phyloP scores from a whole-genome alignment of 2,888 invertebrate genomes.

The Mesoligia furuncula region DNA sequence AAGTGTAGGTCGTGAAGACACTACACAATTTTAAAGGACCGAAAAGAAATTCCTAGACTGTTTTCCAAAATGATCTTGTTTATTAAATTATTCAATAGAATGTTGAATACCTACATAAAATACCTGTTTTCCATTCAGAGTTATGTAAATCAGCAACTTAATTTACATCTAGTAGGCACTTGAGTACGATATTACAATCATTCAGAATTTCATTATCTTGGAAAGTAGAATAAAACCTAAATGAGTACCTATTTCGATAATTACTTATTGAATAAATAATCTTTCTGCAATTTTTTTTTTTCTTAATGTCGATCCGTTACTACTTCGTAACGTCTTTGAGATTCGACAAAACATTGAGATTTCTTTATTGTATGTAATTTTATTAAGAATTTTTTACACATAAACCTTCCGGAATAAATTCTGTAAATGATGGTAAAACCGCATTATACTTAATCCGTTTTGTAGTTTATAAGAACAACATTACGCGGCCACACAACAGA shows the following conservation, averaged over 20 bases:
- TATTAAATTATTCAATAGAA: not conserved
- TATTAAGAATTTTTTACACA: not conserved
- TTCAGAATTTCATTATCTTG: not conserved
- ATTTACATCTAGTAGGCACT: constrained; percentile 14
- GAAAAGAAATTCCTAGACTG: not conserved
- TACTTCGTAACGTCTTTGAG: not conserved
- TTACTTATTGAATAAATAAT: not conserved
- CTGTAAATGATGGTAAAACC: not conserved
- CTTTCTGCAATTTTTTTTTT: not conserved
- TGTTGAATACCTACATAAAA: constrained; percentile 23
- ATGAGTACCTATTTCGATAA: not conserved
- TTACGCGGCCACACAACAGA: not conserved
- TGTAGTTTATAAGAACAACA: not conserved
- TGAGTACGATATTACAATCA: not conserved
- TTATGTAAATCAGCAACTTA: constrained; percentile 24
- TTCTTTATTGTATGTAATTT: not conserved
- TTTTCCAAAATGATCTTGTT: not conserved
- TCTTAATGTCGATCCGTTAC: not conserved
- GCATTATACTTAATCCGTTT: not conserved
- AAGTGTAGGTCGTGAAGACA: not conserved
- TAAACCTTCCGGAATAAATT: not conserved
- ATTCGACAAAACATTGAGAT: not conserved
- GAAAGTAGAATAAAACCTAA: not conserved
- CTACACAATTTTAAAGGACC: not conserved
- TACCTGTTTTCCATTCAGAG: constrained; percentile 21